Evolutionary conservation across 2,113 vertebrate genomes (phyloP), one percentile per base, ranked within the genome.

Genomic region (Channa maculata): DNA sequence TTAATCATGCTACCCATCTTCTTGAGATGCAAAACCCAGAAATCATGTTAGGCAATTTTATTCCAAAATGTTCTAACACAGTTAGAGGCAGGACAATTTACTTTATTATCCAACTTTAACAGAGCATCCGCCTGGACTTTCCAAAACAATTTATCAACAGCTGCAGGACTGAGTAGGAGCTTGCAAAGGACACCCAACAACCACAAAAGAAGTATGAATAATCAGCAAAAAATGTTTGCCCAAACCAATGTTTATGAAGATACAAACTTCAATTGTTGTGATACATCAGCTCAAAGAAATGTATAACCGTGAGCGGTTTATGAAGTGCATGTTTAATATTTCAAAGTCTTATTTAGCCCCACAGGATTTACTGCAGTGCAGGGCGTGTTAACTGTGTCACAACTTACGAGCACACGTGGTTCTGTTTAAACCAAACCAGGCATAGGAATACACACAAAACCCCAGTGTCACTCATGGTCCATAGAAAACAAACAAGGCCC

Each of bases 401-500:
- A 90, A 88, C 87, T 79, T 65, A 79, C 79, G 76, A 85, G 77
- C 91, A 91, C 93, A 94, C 79, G 86, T 91, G 91, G 86, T 92
- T 86, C 69, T 87, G 85, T 75, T 94, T 91, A 93, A 88, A 84
- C 12, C 73, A 87, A 88, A 86, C 77, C 84, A 85, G 74, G 79
- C 90, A 87, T 86, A 83, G 79, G 88, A 90, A 87, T 86, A 87
- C 84, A 88, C 84, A 87, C 77, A 86, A 81, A 85, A 75, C 85
- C 48, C 48, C 82, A 69, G 71, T 83, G 87, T 92, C 89, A 88
- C 83, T 87, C 77, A 79, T 51, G 80, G 82, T 78, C 87, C 84
- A 81, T 65, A 76, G 79, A 90, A 85, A 90, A 92, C 90, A 91
- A 89, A 91, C 83, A 87, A 79, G 75, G 73, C 78, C 90, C 89